Evolutionary conservation across 2,888 invertebrate species (phyloP), one percentile per base, ranked within the genome.

Genomic region (Yponomeuta malinellus): DNA sequence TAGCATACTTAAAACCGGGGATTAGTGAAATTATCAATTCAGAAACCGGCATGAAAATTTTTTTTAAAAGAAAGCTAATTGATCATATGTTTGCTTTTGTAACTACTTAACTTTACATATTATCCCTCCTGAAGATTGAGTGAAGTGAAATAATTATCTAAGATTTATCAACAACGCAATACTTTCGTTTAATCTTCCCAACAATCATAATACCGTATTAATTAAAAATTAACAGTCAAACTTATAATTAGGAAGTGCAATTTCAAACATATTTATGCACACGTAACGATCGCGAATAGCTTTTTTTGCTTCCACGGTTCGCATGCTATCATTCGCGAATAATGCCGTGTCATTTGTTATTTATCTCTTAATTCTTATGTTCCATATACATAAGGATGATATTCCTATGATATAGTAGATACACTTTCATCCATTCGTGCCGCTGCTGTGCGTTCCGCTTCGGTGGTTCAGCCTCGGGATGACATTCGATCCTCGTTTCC

Each of bases 391-490:
- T 15, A 59, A 15, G 52, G 52, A 1, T 59, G 52, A 59, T 59
- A 15, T 59, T 59, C 15, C 52, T 12, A 59, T 33, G 65, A 23
- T 31, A 8, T 29, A 33, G 10, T 68, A 10, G 68, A 29, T 29
- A 12, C 12, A 70, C 70, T 63, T 70, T 70, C 70, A 63, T 37
- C 37, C 63, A 70, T 63, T 78, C 79, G 78, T 74, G 79, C 80
- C 76, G 77, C 75, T 78, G 77, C 75, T 78, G 77, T 74, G 72
- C 77, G 84, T 84, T 86, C 80, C 81, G 77, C 76, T 72, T 72
- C 77, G 78, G 76, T 85, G 86, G 83, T 72, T 82, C 84, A 83
- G 76, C 80, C 78, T 78, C 75, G 74, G 76, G 74, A 15, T 63
- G 70, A 70, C 64, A 70, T 70, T 76, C 71, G 74, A 76, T 78